Percentiles rank a stretch among this genome's conserved stretches.
These are phyloP conservation scores for Drosophila tani DNA, from an alignment of 1,140 invertebrate genomes.

Conservation along the genomic window DNA sequence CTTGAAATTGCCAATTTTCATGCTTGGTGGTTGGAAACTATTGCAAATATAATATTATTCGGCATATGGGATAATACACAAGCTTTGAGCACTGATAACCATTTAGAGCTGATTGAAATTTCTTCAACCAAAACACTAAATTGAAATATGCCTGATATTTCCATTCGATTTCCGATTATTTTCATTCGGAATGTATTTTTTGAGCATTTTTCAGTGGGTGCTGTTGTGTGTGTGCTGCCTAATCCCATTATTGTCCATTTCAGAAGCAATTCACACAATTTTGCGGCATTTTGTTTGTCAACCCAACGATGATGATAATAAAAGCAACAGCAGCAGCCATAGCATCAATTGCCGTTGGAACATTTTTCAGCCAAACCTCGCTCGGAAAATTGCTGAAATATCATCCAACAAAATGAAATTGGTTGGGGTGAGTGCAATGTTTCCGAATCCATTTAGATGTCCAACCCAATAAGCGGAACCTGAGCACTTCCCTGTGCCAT, in stretches of 20 bases:
- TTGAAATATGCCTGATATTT: slow-evolving; percentile 39
- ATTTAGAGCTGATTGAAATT: slow-evolving; percentile 47
- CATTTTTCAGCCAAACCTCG: slow-evolving; percentile 12
- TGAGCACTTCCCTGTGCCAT: slow-evolving; percentile 6
- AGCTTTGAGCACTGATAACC: slow-evolving; percentile 11
- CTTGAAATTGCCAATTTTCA: slow-evolving; percentile 33
- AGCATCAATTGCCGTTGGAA: slow-evolving; percentile 29
- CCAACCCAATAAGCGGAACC: slow-evolving; percentile 54
- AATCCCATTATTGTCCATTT: slow-evolving; percentile 50
- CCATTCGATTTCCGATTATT: slow-evolving; percentile 41
- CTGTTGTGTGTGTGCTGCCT: slow-evolving; percentile 9
- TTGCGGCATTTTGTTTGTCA: slow-evolving; percentile 57
- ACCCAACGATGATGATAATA: slow-evolving; percentile 31
- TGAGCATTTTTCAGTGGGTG: neutral
- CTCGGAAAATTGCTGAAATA: slow-evolving; percentile 38
- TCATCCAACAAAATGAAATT: slow-evolving; percentile 43
- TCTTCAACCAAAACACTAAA: slow-evolving; percentile 24
- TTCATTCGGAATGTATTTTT: slow-evolving; percentile 26
- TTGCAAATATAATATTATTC: slow-evolving; percentile 7
- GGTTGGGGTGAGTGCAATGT: slow-evolving; percentile 39
- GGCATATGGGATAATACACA: neutral
- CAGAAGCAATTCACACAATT: slow-evolving; percentile 47
- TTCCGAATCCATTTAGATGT: slow-evolving; percentile 63
- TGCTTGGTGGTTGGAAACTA: slow-evolving; percentile 6
- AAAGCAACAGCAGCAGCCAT: slow-evolving; percentile 1